Evolutionary conservation across 2,113 vertebrate species (phyloP).

Genomic region (Labeo catla): DNA sequence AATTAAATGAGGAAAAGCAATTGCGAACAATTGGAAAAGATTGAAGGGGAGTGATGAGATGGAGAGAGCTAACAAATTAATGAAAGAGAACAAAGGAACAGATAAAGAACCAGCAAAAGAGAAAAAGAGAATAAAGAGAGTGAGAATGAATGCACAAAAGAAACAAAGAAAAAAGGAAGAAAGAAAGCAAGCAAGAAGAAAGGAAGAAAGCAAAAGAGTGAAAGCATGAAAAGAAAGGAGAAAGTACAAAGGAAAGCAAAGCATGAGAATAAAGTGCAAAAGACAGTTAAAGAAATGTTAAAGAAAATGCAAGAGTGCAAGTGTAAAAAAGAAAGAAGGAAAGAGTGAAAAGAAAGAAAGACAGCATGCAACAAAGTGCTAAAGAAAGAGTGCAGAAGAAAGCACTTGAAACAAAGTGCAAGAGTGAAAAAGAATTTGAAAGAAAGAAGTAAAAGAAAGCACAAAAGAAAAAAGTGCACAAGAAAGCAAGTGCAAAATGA

Average conservation of each 20-base stretch:
- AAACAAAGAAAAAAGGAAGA: not conserved
- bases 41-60: not conserved
- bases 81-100: not conserved
- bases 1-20: not conserved
- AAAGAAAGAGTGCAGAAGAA: not conserved
- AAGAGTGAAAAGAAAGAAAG: not conserved
- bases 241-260: not conserved
- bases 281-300: not conserved
- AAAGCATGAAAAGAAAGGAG: not conserved
- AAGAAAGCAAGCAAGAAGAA: not conserved
- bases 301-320: not conserved
- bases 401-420: not conserved
- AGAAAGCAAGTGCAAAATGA: constrained; percentile 26
- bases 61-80: not conserved
- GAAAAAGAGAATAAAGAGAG: not conserved
- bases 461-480: not conserved
- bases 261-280: not conserved
- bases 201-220: too few species aligned
- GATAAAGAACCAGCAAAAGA: not conserved
- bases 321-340: not conserved
- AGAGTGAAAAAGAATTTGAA: not conserved
- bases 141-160: not conserved
- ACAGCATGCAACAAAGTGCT: not conserved
- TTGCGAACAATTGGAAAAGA: not conserved
- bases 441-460: constrained; percentile 3